Evolutionary conservation across 2,888 invertebrate species (phyloP).

Genomic region (Caprella mutica): DNA sequence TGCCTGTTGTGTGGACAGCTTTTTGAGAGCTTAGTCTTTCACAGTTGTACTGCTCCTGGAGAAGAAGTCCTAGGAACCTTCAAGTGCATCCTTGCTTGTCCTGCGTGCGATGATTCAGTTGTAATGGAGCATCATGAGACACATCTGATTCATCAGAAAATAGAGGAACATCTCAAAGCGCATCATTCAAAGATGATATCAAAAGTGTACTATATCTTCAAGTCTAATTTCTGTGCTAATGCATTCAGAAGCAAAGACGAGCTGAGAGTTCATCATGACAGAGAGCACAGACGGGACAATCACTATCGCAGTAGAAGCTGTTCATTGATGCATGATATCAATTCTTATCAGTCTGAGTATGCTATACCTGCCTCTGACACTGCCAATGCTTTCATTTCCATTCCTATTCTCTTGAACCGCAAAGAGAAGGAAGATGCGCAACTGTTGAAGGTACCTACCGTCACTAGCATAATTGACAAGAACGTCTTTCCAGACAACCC

Average conservation of each 20-base stretch:
- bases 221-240: constrained; percentile 33
- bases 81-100: constrained; percentile 29
- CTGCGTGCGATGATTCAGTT: constrained; percentile 21
- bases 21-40: constrained; percentile 30
- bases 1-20: constrained; percentile 25
- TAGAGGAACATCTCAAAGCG: constrained; percentile 25
- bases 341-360: constrained; percentile 30
- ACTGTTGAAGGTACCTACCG: constrained; percentile 27
- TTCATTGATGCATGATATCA: constrained; percentile 28
- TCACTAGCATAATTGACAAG: constrained; percentile 31
- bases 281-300: constrained; percentile 32
- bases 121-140: constrained; percentile 28
- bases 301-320: constrained; percentile 33
- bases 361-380: constrained; percentile 19
- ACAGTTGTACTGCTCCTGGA: constrained; percentile 28
- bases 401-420: constrained; percentile 28
- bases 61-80: constrained; percentile 31
- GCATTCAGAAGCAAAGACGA: constrained; percentile 34
- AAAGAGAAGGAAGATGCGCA: constrained; percentile 28
- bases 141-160: constrained; percentile 22
- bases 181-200: constrained; percentile 24
- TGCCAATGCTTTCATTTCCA: constrained; percentile 24
- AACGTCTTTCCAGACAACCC: constrained; percentile 26
- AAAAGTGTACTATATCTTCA: constrained; percentile 30
- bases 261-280: constrained; percentile 30